Conservation (phyloP, 2,113 vertebrate genomes). For the Hystrix brachyura region DNA sequence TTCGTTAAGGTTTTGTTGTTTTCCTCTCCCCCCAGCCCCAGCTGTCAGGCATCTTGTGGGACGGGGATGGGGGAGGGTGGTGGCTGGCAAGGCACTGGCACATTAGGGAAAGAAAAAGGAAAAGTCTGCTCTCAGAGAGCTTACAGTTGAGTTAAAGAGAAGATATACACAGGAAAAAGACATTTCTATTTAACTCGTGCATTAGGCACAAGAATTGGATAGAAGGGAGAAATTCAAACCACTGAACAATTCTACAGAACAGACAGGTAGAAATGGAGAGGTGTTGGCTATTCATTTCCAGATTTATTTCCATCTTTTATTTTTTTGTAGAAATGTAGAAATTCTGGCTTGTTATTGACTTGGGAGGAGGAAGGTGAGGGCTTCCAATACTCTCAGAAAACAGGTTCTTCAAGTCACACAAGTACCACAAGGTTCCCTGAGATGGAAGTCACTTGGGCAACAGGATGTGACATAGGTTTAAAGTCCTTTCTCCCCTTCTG, state of each 20-base stretch:
- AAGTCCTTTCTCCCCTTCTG: conserved; percentile 63
- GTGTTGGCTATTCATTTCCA: accelerated
- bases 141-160: background rate
- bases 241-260: background rate
- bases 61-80: accelerated
- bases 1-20: background rate
- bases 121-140: background rate
- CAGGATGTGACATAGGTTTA: conserved; percentile 71
- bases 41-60: background rate
- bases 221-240: background rate
- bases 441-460: conserved; percentile 67
- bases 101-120: background rate
- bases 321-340: conserved; percentile 4
- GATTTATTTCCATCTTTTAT: background rate
- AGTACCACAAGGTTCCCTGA: conserved; percentile 34
- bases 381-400: conserved; percentile 28
- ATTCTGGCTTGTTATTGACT: background rate
- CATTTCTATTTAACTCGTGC: background rate
- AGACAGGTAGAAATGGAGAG: background rate
- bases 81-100: background rate
- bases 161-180: background rate
- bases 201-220: background rate
- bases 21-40: background rate
- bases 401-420: background rate
- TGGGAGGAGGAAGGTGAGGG: background rate